These are phyloP conservation scores for Panthera uncia DNA, from an alignment of 2,113 vertebrate species.

Conservation along the genomic window DNA sequence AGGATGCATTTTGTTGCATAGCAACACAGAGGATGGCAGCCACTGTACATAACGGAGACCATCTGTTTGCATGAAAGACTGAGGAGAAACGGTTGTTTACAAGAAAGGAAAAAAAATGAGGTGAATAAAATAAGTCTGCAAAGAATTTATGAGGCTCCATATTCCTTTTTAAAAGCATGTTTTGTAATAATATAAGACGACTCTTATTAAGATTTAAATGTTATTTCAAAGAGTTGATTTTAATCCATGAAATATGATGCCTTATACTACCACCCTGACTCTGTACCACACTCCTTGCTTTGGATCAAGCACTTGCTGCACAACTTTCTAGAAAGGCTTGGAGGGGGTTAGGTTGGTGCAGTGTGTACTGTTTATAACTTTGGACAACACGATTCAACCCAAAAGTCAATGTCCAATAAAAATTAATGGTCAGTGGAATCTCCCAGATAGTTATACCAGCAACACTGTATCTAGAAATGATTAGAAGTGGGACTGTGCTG, in stretches of 20 bases:
- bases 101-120: conserved; percentile 50
- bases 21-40: conserved; percentile 87
- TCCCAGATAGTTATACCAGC: neutral
- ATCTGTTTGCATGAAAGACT: conserved; percentile 81
- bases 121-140: conserved; percentile 67
- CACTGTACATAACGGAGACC: conserved; percentile 79
- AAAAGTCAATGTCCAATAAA: neutral
- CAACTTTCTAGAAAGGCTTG: neutral
- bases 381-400: neutral
- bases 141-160: neutral
- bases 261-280: neutral
- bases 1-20: conserved; percentile 87
- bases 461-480: neutral
- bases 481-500: rapidly evolving
- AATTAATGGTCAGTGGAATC: neutral
- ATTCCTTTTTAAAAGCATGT: neutral
- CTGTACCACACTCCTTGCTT: neutral
- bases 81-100: conserved; percentile 65
- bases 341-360: neutral
- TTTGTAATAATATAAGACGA: neutral
- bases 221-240: neutral
- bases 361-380: neutral
- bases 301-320: neutral
- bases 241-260: neutral
- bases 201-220: neutral